Evolutionary conservation across 2,797 vertebrate genomes (phyloP).

Genomic region (Lerista edwardsae): DNA sequence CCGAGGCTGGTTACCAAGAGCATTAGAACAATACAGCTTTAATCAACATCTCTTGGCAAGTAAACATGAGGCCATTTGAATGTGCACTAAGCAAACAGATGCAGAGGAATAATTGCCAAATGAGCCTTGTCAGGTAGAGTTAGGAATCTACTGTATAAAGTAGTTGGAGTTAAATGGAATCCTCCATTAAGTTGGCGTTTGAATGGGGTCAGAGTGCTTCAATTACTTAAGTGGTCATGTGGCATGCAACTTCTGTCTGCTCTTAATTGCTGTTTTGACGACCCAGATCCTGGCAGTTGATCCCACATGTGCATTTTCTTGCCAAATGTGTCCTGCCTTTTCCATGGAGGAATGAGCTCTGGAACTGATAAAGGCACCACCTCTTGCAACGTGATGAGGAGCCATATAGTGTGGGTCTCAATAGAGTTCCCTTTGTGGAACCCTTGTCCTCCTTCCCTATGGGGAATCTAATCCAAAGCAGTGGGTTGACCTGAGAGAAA

Average conservation of each 20-base stretch:
- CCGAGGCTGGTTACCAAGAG: background rate
- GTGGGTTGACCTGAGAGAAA: too few relatives aligned
- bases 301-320: background rate
- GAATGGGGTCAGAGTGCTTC: background rate
- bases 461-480: too few relatives aligned
- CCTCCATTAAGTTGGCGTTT: background rate
- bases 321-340: too few relatives aligned
- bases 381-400: too few relatives aligned
- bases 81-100: background rate
- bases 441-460: too few relatives aligned
- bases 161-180: background rate
- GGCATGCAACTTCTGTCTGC: background rate
- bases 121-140: background rate
- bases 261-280: background rate
- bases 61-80: background rate
- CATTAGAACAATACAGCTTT: background rate
- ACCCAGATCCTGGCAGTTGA: background rate
- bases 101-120: constrained; percentile 20
- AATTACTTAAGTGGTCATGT: background rate
- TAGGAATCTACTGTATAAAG: background rate
- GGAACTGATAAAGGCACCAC: too few relatives aligned
- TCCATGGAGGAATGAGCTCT: too few relatives aligned
- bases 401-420: too few relatives aligned
- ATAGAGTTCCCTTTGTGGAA: too few relatives aligned
- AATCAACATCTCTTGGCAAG: constrained; percentile 20